These are phyloP conservation scores for Ceramica pisi DNA, from an alignment of 2,888 invertebrate species.

Conservation along the genomic window DNA sequence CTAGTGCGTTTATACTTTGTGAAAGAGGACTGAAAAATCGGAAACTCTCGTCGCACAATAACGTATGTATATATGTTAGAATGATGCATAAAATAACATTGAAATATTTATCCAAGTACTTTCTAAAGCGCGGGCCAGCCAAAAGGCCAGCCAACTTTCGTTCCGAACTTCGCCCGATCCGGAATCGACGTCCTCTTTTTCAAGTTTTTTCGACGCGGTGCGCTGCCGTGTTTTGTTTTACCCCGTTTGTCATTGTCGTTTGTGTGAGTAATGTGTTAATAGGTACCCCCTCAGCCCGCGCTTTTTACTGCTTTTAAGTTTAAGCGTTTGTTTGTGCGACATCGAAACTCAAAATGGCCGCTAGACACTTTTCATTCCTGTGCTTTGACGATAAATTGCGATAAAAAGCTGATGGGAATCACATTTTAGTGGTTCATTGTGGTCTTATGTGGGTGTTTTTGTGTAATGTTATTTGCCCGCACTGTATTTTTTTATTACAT, in stretches of 20 bases:
- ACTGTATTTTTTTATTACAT: not conserved
- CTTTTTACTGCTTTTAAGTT: conserved; percentile 74
- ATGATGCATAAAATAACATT: conserved; percentile 31
- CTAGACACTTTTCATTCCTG: conserved; percentile 64
- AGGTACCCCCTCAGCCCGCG: conserved; percentile 70
- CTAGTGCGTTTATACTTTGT: too few species aligned
- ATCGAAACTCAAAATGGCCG: conserved; percentile 73
- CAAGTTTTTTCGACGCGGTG: conserved; percentile 70
- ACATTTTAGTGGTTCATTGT: conserved; percentile 22
- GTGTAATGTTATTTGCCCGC: not conserved
- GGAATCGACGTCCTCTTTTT: conserved; percentile 74
- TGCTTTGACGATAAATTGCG: conserved; percentile 39
- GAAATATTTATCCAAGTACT: conserved; percentile 53
- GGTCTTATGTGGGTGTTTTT: not conserved
- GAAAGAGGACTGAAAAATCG: conserved; percentile 30
- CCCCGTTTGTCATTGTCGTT: conserved; percentile 77
- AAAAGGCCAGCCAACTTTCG: conserved; percentile 69
- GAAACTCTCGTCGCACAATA: conserved; percentile 2
- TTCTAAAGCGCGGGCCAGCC: conserved; percentile 45
- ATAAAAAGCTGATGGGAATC: conserved; percentile 38
- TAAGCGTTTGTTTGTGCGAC: conserved; percentile 74
- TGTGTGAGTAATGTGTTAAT: conserved; percentile 79
- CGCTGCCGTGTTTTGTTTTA: conserved; percentile 72
- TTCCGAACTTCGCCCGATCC: conserved; percentile 73
- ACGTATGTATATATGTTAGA: not conserved